Evolutionary conservation across 2,888 invertebrate genomes (phyloP), one percentile per base, ranked within the genome.

Genomic region (Thera britannica): DNA sequence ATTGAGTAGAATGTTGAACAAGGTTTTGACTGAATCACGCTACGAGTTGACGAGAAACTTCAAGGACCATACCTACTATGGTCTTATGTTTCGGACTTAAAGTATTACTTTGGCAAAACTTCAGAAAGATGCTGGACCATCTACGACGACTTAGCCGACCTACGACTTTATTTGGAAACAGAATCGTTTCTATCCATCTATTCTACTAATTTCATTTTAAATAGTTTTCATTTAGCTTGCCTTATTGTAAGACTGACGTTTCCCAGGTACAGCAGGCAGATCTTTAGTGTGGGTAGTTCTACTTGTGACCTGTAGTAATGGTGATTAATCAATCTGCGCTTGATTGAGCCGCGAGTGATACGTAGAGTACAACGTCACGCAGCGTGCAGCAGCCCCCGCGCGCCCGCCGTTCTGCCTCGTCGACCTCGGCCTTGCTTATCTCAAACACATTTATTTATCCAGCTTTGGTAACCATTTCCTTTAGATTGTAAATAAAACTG

Each of bases 381-480:
- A 65, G 76, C 75, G 74, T 74, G 74, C 74, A 68, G 71, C 73
- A 72, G 71, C n/a, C 48, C 12, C 23, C 3, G 51, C 51, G 23
- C 73, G 76, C 71, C 73, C 66, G 72, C 23, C 23, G 23, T 23
- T 23, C 23, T 23, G 23, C 70, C 12, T 11, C 52, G 68, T 35
- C 67, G 86, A 83, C 88, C 90, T 89, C 85, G 89, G 83, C 86
- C 84, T 83, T 83, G 82, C 84, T 87, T 85, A 86, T 85, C 84
- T 81, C 76, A 68, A 73, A 78, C 80, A 80, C 84, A 85, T 86
- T 86, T 82, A 83, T 83, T 80, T 81, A 78, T 78, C 76, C 77
- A 81, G 76, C 80, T 82, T 83, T 77, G 77, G 73, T 71, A 12
- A 58, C 23, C 46, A 60, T 60, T 68, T 58, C 64, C 58, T 61